These are phyloP conservation scores for Diaphora mendica DNA, from an alignment of 2,888 invertebrate species.

Conservation along the genomic window DNA sequence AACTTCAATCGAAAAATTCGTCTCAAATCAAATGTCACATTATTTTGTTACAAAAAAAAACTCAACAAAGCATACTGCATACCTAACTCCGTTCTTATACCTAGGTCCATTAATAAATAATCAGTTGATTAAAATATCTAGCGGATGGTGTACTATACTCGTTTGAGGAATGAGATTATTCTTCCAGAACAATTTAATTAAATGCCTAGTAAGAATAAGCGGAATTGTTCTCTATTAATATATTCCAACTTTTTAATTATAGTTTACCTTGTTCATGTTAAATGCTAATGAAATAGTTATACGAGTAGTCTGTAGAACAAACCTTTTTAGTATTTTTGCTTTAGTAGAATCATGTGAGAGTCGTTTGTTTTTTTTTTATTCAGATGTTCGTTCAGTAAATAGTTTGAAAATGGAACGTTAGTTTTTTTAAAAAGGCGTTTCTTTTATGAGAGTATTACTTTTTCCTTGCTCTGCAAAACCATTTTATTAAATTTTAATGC, in stretches of 20 bases:
- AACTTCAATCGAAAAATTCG: neutral
- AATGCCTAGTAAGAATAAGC: constrained; percentile 55
- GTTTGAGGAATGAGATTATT: constrained; percentile 57
- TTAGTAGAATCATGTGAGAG: neutral
- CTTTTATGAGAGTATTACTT: no score
- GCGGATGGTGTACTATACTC: constrained; percentile 44
- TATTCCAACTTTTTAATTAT: constrained; percentile 49
- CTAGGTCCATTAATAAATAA: neutral
- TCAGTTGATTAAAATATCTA: constrained; percentile 19
- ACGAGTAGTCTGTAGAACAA: neutral
- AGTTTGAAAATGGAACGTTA: neutral
- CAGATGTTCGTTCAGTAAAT: no score
- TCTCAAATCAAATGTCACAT: neutral
- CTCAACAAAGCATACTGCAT: no score
- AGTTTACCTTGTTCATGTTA: constrained; percentile 22
- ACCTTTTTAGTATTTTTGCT: neutral
- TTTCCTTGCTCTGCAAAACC: no score
- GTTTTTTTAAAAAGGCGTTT: neutral
- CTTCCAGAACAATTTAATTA: constrained; percentile 60
- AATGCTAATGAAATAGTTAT: neutral
- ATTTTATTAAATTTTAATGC: neutral
- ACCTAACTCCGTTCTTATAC: neutral
- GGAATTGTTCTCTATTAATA: constrained; percentile 54
- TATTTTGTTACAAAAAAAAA: no score
- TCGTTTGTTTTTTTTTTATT: neutral